Percentiles rank a stretch among this genome's conserved stretches.
Evolutionary conservation across 1,140 invertebrate species (phyloP).

Genomic region (Bemisia tabaci): DNA sequence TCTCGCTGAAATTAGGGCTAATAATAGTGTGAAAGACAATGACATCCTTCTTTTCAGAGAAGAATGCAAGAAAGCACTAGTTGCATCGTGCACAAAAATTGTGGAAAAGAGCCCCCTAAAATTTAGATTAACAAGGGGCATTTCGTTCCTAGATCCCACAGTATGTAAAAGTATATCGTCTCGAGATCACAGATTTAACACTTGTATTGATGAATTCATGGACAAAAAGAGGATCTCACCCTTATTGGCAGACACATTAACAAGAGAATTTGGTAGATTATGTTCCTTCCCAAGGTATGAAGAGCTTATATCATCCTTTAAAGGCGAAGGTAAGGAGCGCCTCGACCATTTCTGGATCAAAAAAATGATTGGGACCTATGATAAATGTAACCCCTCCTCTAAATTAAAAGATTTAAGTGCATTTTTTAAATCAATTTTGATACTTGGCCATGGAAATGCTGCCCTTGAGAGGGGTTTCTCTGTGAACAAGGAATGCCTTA

Average conservation of each 20-base stretch:
- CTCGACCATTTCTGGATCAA: slow-evolving; percentile 11
- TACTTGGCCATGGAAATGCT: slow-evolving; percentile 19
- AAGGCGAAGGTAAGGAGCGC: background rate
- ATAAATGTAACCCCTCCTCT: slow-evolving; percentile 11
- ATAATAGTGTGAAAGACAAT: background rate
- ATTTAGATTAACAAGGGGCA: slow-evolving; percentile 4
- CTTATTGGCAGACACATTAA: background rate
- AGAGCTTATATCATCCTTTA: background rate
- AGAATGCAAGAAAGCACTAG: slow-evolving; percentile 7
- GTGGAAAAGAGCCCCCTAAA: slow-evolving; percentile 9
- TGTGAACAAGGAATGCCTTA: slow-evolving; percentile 20
- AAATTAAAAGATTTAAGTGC: slow-evolving; percentile 5
- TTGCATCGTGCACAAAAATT: slow-evolving; percentile 5
- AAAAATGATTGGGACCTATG: slow-evolving; percentile 7
- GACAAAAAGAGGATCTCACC: background rate
- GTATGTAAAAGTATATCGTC: background rate
- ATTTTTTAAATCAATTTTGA: slow-evolving; percentile 8
- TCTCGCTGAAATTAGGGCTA: background rate
- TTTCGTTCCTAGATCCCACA: slow-evolving; percentile 10
- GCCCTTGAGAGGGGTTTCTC: slow-evolving; percentile 21
- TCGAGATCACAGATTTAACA: background rate
- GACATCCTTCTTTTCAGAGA: background rate
- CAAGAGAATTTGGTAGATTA: background rate
- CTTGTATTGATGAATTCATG: background rate
- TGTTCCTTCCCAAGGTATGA: background rate